Evolutionary conservation across 1,140 invertebrate species (phyloP).

Genomic region (Hylaeus anthracinus): DNA sequence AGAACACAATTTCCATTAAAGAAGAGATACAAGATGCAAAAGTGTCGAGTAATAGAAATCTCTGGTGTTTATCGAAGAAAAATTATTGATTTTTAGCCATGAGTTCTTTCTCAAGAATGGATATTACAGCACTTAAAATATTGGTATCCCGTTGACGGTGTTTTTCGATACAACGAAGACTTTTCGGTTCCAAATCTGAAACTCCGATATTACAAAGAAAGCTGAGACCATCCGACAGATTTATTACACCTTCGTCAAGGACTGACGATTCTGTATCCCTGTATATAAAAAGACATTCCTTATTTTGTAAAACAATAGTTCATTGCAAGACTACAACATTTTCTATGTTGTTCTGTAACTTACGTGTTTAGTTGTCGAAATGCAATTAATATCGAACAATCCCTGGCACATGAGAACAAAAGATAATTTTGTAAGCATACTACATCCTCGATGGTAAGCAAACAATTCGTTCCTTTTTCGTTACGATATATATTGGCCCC

Average conservation of each 20-base stretch:
- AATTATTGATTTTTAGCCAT: conserved; percentile 25
- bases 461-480: conserved; percentile 25
- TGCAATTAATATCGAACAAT: conserved; percentile 83
- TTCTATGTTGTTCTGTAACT: conserved; percentile 46
- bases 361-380: conserved; percentile 77
- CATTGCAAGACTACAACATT: no score
- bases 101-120: conserved; percentile 51
- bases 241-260: conserved; percentile 62
- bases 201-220: conserved; percentile 79
- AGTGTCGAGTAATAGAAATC: background rate
- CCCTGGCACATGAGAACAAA: conserved; percentile 81
- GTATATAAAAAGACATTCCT: conserved; percentile 33
- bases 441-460: conserved; percentile 50
- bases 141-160: conserved; percentile 79
- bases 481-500: background rate
- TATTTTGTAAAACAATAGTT: no score
- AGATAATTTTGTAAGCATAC: conserved; percentile 79
- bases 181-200: conserved; percentile 82
- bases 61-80: background rate
- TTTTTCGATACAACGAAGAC: conserved; percentile 80
- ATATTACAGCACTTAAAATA: conserved; percentile 73
- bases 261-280: conserved; percentile 55
- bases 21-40: background rate
- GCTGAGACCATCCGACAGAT: conserved; percentile 70
- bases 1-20: no score